Evolutionary conservation across 2,797 vertebrate genomes (phyloP), one percentile per base, ranked within the genome.

Genomic region (Varecia variegata): DNA sequence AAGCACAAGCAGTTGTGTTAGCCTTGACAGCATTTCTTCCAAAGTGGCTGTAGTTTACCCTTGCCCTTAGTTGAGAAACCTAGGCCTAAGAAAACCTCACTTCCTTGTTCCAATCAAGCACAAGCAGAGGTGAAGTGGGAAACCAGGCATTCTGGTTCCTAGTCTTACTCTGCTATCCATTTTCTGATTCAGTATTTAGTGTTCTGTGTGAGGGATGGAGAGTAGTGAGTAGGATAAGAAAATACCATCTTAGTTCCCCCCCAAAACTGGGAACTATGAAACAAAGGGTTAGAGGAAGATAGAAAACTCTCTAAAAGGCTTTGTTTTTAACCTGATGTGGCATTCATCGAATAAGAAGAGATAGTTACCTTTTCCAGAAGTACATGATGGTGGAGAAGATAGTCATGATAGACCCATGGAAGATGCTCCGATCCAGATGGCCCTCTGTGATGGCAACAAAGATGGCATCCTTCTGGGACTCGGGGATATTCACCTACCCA

Each of bases 301-400:
- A 76, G 88, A 67, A 71, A 65, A 58, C 20, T 54, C 52, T 89
- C n/a, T 32, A 17, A 52, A 30, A 88, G 65, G 4, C 13, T 10
- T 27, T 58, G 12, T 70, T 93, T 92, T 89, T 56, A 56, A 56
- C 21, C 40, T 92, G 52, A 21, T 56, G n/a, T 89, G 50, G 17
- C 54, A 13, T 30, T n/a, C 43, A 14, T n/a, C 4, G 25, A 71
- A 47, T 56, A 56, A 82, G 43, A 56, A 7, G 62, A 73, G 23
- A 43, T 0, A 70, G 20, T 80, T 98, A 99, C 98, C 98, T 98
- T 97, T 88, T 98, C 98, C 98, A 99, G 98, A 98, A 98, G 96
- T 98, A 76, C 88, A 98, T 98, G 68, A 98, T 58, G 88, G 98
- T 35, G 1, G 98, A 98, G 88, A 99, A 98, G 88, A 98, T 27